Evolutionary conservation across 1,140 invertebrate species (phyloP).

Genomic region (Lethrus apterus): DNA sequence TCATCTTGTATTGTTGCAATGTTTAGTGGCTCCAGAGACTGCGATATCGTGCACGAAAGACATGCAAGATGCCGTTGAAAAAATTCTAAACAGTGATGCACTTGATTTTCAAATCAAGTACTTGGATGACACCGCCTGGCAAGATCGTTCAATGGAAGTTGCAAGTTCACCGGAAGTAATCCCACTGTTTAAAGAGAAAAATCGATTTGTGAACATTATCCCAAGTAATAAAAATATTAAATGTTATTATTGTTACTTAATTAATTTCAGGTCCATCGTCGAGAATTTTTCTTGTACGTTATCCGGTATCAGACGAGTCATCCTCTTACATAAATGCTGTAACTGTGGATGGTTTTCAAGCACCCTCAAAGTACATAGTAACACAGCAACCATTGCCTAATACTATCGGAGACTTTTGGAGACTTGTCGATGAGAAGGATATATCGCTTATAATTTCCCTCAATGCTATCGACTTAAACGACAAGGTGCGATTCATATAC

Average conservation of each 20-base stretch:
- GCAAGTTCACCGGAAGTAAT: conserved; percentile 1
- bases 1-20: conserved; percentile 34
- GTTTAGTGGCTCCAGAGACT: conserved; percentile 25
- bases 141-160: conserved; percentile 24
- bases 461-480: conserved; percentile 34
- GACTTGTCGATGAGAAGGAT: conserved; percentile 52
- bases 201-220: conserved; percentile 22
- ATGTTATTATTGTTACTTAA: too few relatives aligned
- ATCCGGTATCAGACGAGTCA: conserved; percentile 15
- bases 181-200: conserved; percentile 19
- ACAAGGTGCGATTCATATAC: conserved; percentile 21
- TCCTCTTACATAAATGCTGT: conserved; percentile 58
- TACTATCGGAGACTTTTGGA: conserved; percentile 53
- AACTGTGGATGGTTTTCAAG: conserved; percentile 53
- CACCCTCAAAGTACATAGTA: conserved; percentile 38
- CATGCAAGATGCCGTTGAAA: conserved; percentile 18
- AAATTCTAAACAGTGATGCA: conserved; percentile 9
- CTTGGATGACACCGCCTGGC: conserved; percentile 24
- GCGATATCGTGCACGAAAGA: conserved; percentile 25
- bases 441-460: conserved; percentile 48
- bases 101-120: conserved; percentile 26
- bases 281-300: conserved; percentile 15
- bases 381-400: conserved; percentile 48
- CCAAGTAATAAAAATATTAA: too few relatives aligned
- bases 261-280: neutral